Evolutionary conservation across 2,797 vertebrate genomes (phyloP).

Genomic region (Phylloscopus collybita): DNA sequence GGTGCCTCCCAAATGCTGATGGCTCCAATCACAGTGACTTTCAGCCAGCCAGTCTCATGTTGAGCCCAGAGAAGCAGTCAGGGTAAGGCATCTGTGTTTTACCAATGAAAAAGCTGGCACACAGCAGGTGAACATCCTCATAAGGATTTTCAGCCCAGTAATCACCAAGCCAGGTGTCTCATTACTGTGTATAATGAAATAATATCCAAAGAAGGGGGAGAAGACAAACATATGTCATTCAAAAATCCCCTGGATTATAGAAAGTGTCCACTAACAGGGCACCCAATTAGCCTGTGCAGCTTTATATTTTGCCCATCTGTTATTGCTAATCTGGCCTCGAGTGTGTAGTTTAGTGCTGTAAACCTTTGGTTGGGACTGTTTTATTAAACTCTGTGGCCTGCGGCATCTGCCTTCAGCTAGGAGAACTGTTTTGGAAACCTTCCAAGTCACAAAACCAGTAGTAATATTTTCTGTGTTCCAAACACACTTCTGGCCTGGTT

Average conservation of each 20-base stretch:
- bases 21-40: not conserved
- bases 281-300: conserved; percentile 54
- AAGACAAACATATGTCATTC: conserved; percentile 57
- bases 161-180: not conserved
- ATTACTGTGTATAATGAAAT: conserved; percentile 12
- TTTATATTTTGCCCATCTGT: conserved; percentile 68
- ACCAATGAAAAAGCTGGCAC: not conserved
- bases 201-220: not conserved
- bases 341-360: conserved; percentile 27
- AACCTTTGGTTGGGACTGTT: conserved; percentile 42
- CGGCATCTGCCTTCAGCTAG: not conserved
- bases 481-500: not conserved
- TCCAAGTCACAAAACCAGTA: not conserved
- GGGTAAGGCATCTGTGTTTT: not conserved
- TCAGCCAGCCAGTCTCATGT: not conserved
- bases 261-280: conserved; percentile 3
- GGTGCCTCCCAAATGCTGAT: not conserved
- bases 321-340: conserved; percentile 56
- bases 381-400: conserved; percentile 20
- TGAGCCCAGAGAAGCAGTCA: not conserved
- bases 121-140: not conserved
- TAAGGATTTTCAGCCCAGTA: conserved; percentile 3
- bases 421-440: not conserved
- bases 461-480: not conserved
- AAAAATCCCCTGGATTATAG: conserved; percentile 48